A percentile compares a stretch with the other conserved stretches of the same genome.
phyloP scores from a whole-genome alignment of 64 coral and sea anemone species.

The Actinia tenebrosa region DNA sequence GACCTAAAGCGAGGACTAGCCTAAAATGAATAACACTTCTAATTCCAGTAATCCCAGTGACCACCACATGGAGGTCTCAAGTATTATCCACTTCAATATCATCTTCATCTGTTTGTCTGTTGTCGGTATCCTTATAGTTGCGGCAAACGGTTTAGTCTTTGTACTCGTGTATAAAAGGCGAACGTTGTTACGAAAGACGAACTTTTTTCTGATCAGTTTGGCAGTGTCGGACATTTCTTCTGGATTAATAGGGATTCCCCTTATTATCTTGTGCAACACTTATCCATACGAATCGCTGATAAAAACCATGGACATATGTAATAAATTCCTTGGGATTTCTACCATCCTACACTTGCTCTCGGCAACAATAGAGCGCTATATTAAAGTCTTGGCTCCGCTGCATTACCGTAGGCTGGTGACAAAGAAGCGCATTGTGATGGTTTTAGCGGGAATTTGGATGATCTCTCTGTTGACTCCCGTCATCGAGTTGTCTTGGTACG shows the following conservation, averaged over 20 bases:
- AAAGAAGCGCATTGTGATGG: conserved; percentile 11
- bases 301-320: conserved; percentile 1
- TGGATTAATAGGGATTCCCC: conserved; percentile 35
- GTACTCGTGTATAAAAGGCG: conserved; percentile 9
- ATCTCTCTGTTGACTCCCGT: conserved; percentile 3
- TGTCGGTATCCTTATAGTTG: conserved; percentile 17
- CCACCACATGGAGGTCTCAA: background rate
- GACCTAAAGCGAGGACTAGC: background rate
- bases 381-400: conserved; percentile 27
- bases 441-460: conserved; percentile 20
- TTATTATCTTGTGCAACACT: background rate
- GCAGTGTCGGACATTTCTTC: conserved; percentile 34
- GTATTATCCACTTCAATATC: background rate
- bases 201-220: conserved; percentile 22
- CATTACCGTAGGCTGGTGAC: conserved; percentile 24
- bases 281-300: background rate
- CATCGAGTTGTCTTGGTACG: conserved; percentile 34
- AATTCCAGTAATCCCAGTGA: background rate
- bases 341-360: conserved; percentile 33
- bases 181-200: conserved; percentile 10
- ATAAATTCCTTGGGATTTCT: conserved; percentile 28
- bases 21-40: background rate
- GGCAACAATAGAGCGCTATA: conserved; percentile 26
- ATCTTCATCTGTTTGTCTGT: conserved; percentile 13
- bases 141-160: conserved; percentile 30